Percentiles rank a stretch among this genome's conserved stretches.
These are phyloP conservation scores for Pollenia amentaria DNA, from an alignment of 2,888 invertebrate genomes.

Conservation along the genomic window DNA sequence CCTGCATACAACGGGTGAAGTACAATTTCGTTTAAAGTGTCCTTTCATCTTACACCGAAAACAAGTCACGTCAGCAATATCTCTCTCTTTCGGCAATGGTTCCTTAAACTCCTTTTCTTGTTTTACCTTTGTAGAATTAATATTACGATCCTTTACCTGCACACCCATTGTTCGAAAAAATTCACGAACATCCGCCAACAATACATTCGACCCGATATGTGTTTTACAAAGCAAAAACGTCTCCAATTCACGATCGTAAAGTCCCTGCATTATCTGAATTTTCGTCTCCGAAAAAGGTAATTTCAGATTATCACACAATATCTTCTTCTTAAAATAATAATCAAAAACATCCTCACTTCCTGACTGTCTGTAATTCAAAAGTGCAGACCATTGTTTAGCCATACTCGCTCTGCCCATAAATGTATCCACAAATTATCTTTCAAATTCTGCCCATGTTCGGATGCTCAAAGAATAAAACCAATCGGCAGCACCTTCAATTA, in stretches of 20 bases:
- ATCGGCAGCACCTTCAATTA: neutral
- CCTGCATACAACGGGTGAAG: slow-evolving; percentile 21
- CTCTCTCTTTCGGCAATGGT: neutral
- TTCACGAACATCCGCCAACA: slow-evolving; percentile 25
- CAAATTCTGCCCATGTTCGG: slow-evolving; percentile 29
- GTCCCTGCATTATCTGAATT: slow-evolving; percentile 25
- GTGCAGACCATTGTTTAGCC: slow-evolving; percentile 20
- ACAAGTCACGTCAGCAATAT: neutral
- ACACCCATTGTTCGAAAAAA: slow-evolving; percentile 6
- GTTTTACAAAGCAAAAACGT: slow-evolving; percentile 36
- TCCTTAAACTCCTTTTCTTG: slow-evolving; percentile 14
- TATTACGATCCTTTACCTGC: neutral
- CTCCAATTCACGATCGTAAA: slow-evolving; percentile 12
- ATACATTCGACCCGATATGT: neutral
- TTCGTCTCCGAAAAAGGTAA: slow-evolving; percentile 13
- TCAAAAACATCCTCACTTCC: slow-evolving; percentile 22
- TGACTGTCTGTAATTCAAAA: slow-evolving; percentile 35
- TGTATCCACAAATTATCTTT: neutral
- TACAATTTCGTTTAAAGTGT: slow-evolving; percentile 27
- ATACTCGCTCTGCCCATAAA: slow-evolving; percentile 17
- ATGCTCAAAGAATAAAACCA: slow-evolving; percentile 21
- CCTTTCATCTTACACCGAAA: slow-evolving; percentile 30
- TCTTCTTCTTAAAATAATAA: slow-evolving; percentile 25
- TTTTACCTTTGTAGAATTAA: neutral
- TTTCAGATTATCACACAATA: slow-evolving; percentile 10